These are phyloP conservation scores for Grammomys dolichurus DNA, from an alignment of 2,113 vertebrate genomes.

Conservation along the genomic window DNA sequence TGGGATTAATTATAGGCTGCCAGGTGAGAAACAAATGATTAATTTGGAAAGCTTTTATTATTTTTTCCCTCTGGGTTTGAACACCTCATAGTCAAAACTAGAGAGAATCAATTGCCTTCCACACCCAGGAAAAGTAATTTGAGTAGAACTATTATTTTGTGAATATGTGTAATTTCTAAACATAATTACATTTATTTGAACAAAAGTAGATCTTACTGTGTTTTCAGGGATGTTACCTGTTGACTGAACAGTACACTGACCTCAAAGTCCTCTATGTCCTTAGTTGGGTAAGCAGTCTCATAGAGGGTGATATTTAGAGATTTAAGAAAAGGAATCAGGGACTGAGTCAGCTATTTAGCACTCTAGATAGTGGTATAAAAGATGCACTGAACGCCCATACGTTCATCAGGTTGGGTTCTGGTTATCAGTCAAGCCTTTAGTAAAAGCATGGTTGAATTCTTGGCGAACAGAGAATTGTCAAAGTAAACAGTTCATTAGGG, in stretches of 20 bases:
- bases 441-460: background rate
- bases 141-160: background rate
- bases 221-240: background rate
- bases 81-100: background rate
- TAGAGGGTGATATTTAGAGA: background rate
- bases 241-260: background rate
- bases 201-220: background rate
- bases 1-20: background rate
- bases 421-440: background rate
- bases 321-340: background rate
- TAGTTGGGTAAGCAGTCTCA: background rate
- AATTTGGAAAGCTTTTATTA: background rate
- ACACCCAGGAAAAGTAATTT: conserved; percentile 29
- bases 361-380: background rate
- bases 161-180: background rate
- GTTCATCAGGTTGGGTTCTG: background rate
- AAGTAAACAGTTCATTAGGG: background rate
- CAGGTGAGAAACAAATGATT: conserved; percentile 33
- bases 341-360: background rate
- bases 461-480: background rate
- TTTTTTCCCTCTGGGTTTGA: background rate
- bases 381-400: background rate
- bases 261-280: background rate
- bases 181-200: background rate
- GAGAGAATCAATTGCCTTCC: background rate